Evolutionary conservation across 1,140 invertebrate genomes (phyloP).

Genomic region (Andricus grossulariae): DNA sequence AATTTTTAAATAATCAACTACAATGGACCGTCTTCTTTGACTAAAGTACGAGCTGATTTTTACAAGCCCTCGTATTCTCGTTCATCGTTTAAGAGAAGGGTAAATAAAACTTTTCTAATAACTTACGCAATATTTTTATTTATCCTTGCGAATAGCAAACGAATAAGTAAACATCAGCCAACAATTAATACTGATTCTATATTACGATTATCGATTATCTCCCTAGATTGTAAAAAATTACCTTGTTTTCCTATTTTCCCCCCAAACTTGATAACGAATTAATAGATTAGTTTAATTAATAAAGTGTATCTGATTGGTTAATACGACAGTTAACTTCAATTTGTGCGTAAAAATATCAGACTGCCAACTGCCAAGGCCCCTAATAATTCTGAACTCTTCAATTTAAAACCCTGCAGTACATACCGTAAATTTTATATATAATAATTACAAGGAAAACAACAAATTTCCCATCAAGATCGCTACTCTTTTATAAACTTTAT

Average conservation of each 20-base stretch:
- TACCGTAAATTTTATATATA: background rate
- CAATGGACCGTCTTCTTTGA: no score
- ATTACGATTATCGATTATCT: background rate
- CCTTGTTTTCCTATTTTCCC: background rate
- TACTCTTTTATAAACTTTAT: constrained; percentile 23
- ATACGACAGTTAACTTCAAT: background rate
- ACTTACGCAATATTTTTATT: constrained; percentile 11
- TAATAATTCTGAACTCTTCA: background rate
- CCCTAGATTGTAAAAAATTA: constrained; percentile 16
- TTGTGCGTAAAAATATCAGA: background rate
- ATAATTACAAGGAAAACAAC: background rate
- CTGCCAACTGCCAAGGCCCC: no score
- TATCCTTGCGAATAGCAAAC: background rate
- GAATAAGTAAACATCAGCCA: constrained; percentile 14
- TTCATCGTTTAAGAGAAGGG: background rate
- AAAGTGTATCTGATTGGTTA: background rate
- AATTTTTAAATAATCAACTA: no score
- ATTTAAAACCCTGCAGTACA: background rate
- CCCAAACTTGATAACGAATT: background rate
- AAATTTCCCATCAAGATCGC: constrained; percentile 4
- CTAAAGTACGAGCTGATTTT: no score
- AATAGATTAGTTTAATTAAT: background rate
- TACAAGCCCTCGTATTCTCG: background rate
- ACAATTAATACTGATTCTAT: constrained; percentile 22
- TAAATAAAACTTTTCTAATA: constrained; percentile 1